Conservation (phyloP, 2,113 vertebrate genomes). For the Spilogale gracilis region DNA sequence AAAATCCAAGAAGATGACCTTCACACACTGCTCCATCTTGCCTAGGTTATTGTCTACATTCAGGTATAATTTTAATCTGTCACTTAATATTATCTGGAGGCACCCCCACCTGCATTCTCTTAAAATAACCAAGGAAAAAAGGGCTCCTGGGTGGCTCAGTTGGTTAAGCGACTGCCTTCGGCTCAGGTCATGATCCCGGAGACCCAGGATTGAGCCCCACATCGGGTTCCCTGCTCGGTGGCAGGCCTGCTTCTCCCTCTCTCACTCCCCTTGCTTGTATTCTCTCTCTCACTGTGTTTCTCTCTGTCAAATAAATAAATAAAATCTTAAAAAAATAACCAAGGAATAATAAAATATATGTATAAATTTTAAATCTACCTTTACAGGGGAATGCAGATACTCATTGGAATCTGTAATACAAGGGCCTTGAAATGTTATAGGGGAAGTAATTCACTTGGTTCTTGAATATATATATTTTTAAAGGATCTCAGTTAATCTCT, state of each 20-base stretch:
- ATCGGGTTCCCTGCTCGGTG: too few species aligned
- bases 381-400: background rate
- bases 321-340: background rate
- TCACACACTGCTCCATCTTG: background rate
- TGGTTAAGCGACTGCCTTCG: too few species aligned
- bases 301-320: too few species aligned
- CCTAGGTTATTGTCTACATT: background rate
- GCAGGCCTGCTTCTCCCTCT: too few species aligned
- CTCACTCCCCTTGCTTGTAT: too few species aligned
- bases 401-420: background rate
- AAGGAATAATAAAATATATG: background rate
- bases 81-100: background rate
- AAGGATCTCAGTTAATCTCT: background rate
- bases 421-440: background rate
- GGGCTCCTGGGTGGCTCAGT: too few species aligned
- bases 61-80: background rate
- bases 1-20: background rate
- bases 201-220: too few species aligned
- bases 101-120: background rate
- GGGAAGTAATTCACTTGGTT: background rate
- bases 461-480: background rate
- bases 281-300: too few species aligned
- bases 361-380: background rate
- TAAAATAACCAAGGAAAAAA: background rate
- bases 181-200: too few species aligned